Evolutionary conservation across 2,113 vertebrate species (phyloP).

Genomic region (Lophotis ruficrista): DNA sequence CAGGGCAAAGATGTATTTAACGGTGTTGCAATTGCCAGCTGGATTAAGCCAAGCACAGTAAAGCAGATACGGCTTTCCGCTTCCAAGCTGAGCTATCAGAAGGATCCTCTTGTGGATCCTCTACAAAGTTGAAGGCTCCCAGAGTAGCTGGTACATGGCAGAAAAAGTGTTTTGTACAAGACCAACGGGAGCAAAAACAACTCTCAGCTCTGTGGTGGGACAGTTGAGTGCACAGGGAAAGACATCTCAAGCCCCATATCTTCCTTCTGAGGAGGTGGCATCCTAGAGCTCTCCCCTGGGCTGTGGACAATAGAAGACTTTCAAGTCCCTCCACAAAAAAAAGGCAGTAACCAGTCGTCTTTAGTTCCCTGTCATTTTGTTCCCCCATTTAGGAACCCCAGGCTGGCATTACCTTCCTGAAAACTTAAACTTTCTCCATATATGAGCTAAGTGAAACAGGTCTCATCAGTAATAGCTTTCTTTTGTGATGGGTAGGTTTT

Average conservation of each 20-base stretch:
- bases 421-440: not conserved
- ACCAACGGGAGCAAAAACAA: not conserved
- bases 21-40: not conserved
- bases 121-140: not conserved
- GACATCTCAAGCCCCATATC: not conserved
- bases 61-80: not conserved
- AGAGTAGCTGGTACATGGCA: not conserved
- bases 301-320: not conserved
- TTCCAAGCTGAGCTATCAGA: not conserved
- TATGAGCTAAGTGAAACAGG: not conserved
- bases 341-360: not conserved
- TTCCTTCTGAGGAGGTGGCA: not conserved
- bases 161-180: not conserved
- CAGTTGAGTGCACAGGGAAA: not conserved
- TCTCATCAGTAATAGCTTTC: not conserved
- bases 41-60: constrained; percentile 16
- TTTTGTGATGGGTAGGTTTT: not conserved
- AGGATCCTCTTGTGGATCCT: not conserved
- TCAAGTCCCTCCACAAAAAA: not conserved
- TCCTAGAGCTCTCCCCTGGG: not conserved
- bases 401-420: not conserved
- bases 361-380: not conserved
- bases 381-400: not conserved
- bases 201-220: not conserved
- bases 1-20: not conserved